Evolutionary conservation across 2,113 vertebrate genomes (phyloP), one percentile per base, ranked within the genome.

Genomic region (Notiomystis cincta): DNA sequence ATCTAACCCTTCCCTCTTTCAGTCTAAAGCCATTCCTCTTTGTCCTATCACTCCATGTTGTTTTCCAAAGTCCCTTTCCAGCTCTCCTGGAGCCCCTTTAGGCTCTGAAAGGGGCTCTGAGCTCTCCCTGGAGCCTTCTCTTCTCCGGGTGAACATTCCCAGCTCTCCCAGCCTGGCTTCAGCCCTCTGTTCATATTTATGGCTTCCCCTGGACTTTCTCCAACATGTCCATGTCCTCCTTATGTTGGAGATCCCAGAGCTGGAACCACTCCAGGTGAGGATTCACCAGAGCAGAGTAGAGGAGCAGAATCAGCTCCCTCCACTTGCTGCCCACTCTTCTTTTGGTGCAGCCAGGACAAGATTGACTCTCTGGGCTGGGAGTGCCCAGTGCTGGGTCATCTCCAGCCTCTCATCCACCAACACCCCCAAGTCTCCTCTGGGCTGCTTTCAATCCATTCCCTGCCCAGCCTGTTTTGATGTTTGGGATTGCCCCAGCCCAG

Each of bases 21-120:
- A 25, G 16, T 60, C 75, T 67, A 8, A 75, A 75, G 13, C 30
- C 11, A 27, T 25, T 67, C 30, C 7, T 4, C 13, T 30, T 21
- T 60, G 24, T 67, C 15, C 16, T 27, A 13, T 37, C 60, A n/a
- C 15, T 75, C 10, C 37, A 35, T 42, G 9, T 18, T 17, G 7
- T 62, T 40, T 62, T 71, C 21, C 31, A 10, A n/a, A 45, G 10
- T 14, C 15, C 19, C 33, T 58, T 37, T 51, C 44, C 37, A 66
- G 22, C 13, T 73, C 33, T 66, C 7, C 33, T 60, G 69, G 60
- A 44, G 8, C 7, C 23, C 22, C 23, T 58, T 45, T 0, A 25
- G 23, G 15, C 6, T 0, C 51, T 28, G 51, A 0, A 3, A 51
- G 37, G 12, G 7, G 19, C 37, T 58, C 44, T 58, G 8, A 45